These are phyloP conservation scores for Oophaga sylvatica DNA, from an alignment of 2,797 vertebrate species.

Conservation along the genomic window DNA sequence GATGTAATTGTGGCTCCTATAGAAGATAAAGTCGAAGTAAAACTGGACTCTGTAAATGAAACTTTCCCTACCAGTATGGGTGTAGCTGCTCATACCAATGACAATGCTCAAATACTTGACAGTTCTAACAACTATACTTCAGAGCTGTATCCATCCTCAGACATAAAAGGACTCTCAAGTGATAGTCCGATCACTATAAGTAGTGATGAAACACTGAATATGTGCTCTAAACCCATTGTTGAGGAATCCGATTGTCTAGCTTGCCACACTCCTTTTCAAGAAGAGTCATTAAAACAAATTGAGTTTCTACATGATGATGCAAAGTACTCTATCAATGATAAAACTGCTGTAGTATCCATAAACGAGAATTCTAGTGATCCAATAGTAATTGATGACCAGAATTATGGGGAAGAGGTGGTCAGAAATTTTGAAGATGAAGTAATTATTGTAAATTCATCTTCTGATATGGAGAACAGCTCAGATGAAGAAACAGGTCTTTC, in stretches of 20 bases:
- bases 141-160: background rate
- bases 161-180: too few species aligned
- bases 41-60: background rate
- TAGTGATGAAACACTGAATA: background rate
- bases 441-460: slow-evolving; percentile 61
- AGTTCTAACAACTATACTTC: background rate
- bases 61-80: background rate
- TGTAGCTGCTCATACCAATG: background rate
- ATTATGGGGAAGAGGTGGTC: background rate
- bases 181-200: background rate
- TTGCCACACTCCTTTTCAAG: background rate
- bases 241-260: background rate
- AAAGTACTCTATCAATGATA: background rate
- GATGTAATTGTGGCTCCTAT: background rate
- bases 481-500: slow-evolving; percentile 69
- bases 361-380: background rate
- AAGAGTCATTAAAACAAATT: background rate
- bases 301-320: background rate
- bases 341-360: background rate
- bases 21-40: background rate
- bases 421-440: background rate
- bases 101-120: background rate
- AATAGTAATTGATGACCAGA: background rate
- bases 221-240: too few species aligned
- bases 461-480: slow-evolving; percentile 62